Evolutionary conservation across 2,797 vertebrate species (phyloP).

Genomic region (Cynodonichthys magdalenae): DNA sequence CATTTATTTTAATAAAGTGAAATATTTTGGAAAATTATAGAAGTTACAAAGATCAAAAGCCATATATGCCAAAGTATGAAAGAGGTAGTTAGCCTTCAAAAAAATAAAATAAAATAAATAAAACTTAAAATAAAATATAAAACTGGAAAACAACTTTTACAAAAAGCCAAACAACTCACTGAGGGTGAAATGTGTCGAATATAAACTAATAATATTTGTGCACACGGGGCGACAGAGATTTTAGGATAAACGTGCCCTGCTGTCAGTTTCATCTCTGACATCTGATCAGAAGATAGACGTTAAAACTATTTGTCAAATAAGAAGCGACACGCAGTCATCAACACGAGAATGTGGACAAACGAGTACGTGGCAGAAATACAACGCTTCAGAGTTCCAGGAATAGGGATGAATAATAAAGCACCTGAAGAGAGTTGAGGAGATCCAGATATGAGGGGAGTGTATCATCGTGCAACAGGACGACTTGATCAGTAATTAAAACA

Average conservation of each 20-base stretch:
- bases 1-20: too few species aligned
- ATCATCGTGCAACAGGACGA: neutral
- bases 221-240: neutral
- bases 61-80: too few species aligned
- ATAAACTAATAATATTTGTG: neutral
- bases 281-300: neutral
- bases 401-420: neutral
- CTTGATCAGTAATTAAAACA: conserved; percentile 3
- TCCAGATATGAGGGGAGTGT: neutral
- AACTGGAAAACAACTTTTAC: too few species aligned
- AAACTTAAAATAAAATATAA: too few species aligned
- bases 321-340: conserved; percentile 11
- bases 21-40: too few species aligned
- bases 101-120: too few species aligned
- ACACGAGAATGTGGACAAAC: conserved; percentile 20
- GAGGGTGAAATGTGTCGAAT: neutral
- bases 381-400: conserved; percentile 7
- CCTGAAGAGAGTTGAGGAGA: conserved; percentile 5
- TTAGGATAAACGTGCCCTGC: conserved; percentile 5
- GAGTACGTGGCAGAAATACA: neutral
- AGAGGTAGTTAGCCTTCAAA: too few species aligned
- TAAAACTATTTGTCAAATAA: conserved; percentile 22
- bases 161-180: too few species aligned
- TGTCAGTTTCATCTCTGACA: conserved; percentile 15
- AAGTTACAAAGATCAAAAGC: too few species aligned